Conservation (phyloP, 2,888 invertebrate species). For the Romanomermis culicivorax region DNA sequence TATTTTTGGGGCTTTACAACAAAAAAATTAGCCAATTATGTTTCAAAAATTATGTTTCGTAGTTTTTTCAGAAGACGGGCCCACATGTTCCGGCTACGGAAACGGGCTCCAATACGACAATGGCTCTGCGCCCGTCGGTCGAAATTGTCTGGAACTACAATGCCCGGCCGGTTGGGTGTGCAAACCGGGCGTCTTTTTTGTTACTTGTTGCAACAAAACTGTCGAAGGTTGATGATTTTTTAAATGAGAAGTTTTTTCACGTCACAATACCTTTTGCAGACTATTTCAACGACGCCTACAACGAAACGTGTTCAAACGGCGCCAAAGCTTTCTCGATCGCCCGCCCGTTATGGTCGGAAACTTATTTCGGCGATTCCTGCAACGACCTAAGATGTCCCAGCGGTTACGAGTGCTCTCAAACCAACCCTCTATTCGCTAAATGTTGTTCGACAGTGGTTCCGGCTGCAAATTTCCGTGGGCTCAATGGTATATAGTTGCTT, state of each 20-base stretch:
- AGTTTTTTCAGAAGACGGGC: not conserved
- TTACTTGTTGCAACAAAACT: not conserved
- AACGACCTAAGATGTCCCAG: constrained; percentile 11
- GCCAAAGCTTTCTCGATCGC: constrained; percentile 10
- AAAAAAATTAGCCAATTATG: no score
- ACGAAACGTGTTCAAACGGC: constrained; percentile 12
- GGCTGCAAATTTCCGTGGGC: no score
- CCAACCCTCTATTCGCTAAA: constrained; percentile 12
- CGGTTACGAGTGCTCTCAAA: constrained; percentile 10
- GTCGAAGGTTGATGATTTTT: not conserved
- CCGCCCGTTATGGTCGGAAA: constrained; percentile 9
- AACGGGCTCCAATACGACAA: not conserved
- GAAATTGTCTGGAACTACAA: not conserved
- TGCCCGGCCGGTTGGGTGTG: not conserved
- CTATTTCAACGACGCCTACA: constrained; percentile 6
- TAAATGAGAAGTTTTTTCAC: not conserved
- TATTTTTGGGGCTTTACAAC: no score
- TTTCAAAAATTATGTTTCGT: no score
- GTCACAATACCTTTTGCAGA: not conserved
- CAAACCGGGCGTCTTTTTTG: not conserved
- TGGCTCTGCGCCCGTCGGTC: not conserved
- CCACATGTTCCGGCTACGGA: not conserved
- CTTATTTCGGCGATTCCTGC: constrained; percentile 12
- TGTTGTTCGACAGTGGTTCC: no score
- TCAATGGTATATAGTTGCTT: no score